phyloP scores from a whole-genome alignment of 2,888 invertebrate genomes.

The Ochropleura plecta region DNA sequence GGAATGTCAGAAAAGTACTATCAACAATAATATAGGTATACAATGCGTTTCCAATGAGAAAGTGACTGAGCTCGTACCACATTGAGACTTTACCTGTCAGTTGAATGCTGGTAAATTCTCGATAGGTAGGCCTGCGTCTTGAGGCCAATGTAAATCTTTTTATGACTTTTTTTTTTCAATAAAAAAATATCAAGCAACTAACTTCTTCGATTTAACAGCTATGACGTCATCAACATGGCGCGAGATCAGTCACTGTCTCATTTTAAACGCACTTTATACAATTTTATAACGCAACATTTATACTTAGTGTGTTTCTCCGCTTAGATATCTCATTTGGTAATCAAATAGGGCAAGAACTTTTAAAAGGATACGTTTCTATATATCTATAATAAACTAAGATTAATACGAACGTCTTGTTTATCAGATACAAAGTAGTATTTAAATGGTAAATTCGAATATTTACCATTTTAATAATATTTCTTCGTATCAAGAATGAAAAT shows the following conservation, averaged over 20 bases:
- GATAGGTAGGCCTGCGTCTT: too few species aligned
- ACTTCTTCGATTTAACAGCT: too few species aligned
- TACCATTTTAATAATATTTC: neutral
- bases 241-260: too few species aligned
- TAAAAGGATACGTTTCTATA: neutral
- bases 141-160: too few species aligned
- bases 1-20: constrained; percentile 83
- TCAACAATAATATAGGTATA: constrained; percentile 71
- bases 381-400: neutral
- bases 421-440: too few species aligned
- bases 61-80: too few species aligned
- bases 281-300: constrained; percentile 72
- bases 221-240: too few species aligned
- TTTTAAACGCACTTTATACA: constrained; percentile 23
- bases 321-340: constrained; percentile 8
- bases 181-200: too few species aligned
- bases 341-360: neutral
- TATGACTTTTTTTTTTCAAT: too few species aligned
- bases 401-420: neutral
- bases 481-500: neutral
- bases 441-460: neutral
- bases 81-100: too few species aligned
- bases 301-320: neutral
- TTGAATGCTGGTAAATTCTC: too few species aligned
- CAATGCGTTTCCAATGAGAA: too few species aligned